Evolutionary conservation across 2,888 invertebrate species (phyloP), one percentile per base, ranked within the genome.

Genomic region (Plemyria rubiginata): DNA sequence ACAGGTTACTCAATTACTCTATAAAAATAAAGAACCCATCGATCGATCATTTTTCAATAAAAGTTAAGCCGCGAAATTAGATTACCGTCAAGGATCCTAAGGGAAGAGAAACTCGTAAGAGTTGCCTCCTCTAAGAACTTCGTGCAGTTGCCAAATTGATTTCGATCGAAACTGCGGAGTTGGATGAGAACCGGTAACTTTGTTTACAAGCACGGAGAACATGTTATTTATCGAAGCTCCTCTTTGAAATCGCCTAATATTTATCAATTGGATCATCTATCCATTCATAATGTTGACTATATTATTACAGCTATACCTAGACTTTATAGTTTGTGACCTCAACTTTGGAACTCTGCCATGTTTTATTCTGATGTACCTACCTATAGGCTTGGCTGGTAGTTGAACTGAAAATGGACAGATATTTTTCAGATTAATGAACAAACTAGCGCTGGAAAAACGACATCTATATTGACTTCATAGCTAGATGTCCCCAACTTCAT

Each of bases 111-210:
- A 62, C 67, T 68, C 63, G 64, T 65, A 73, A 70, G 70, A 77
- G 71, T 76, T 66, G 64, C 70, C 71, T 65, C 70, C 70, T 66
- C 65, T 81, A 74, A 80, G 81, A 84, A 81, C 78, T 85, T 82
- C 60, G 70, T 73, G 79, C 75, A 77, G 75, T 76, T 76, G 66
- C 77, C 77, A 85, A 87, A 85, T 86, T 85, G 85, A 84, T 84
- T 87, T 79, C 77, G 80, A 84, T 86, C 74, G 75, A 71, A 79
- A 80, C 76, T 84, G 75, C 72, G 67, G 79, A 81, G 76, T 81
- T 75, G 71, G 71, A 70, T 70, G 70, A 69, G 65, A 76, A 79
- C 74, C 72, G 72, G 76, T 81, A 83, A 84, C 77, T 82, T 74
- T 72, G 77, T 83, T 81, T 76, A 71, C 63, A 68, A 72, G 73